Base-by-base conservation (phyloP, 2,888 invertebrate species). In the Anoplius nigerrimus region DNA sequence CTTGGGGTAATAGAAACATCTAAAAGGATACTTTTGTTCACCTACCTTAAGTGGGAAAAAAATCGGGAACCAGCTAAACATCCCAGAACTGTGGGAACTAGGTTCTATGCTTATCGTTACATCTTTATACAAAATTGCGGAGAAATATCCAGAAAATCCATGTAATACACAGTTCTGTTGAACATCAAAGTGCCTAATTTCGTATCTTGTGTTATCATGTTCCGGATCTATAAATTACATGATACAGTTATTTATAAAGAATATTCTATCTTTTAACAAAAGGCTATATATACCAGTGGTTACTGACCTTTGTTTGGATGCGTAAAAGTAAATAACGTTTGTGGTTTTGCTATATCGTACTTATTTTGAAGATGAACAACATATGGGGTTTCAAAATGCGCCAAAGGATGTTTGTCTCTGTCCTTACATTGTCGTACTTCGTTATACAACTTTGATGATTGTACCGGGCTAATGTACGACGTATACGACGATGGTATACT, bases 21-120 rank as follows among this genome's bases (percentile, higher is more conserved):
- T n/a, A n/a, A n/a, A n/a, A n/a, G n/a, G n/a, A n/a, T n/a, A n/a
- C n/a, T n/a, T n/a, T 45, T 34, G 2, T 42, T 0, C 59, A 62
- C 60, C 89, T 90, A 95, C 96, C 90, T 92, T 91, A 54, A 97
- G 92, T 8, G 99, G 98, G 86, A 99, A 97, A 82, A 95, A 95
- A 75, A 98, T 95, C 5, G 99, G 98, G 88, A 99, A 99, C 99
- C 99, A 99, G 72, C 97, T 97, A 84, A 97, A 95, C 97, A 99
- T 97, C 79, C 96, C 96, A 0, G 92, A 91, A 20, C 98, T 97
- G 87, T 97, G 96, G 0, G 95, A 95, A 54, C 92, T 91, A 0
- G 99, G 98, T 81, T 95, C 93, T 83, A 97, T 98, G 88, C 98
- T 98, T 56, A 99, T 90, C 80, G 90, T 92, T 64, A 98, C 92